Evolutionary conservation across 2,797 vertebrate species (phyloP).

Genomic region (Syngnathus rostellatus): DNA sequence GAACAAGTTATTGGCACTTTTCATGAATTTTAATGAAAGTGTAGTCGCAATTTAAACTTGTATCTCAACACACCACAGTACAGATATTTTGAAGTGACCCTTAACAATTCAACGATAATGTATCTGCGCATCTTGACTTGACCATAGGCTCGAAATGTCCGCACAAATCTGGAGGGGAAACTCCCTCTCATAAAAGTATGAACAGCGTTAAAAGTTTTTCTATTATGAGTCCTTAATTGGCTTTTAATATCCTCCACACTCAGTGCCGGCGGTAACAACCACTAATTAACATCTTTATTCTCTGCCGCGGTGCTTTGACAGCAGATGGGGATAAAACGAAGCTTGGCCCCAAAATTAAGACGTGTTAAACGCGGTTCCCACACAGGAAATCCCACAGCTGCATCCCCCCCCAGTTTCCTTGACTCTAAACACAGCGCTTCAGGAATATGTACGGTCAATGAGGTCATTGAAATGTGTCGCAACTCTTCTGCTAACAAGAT

Average conservation of each 20-base stretch:
- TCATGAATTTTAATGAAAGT: too few species aligned
- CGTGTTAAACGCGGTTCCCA: constrained; percentile 28
- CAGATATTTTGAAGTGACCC: too few species aligned
- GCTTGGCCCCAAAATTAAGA: constrained; percentile 2
- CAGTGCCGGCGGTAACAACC: constrained; percentile 15
- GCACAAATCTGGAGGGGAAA: not conserved
- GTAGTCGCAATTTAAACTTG: too few species aligned
- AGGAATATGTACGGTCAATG: constrained; percentile 19
- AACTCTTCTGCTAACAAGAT: constrained; percentile 16
- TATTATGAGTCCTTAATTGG: constrained; percentile 22
- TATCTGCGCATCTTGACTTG: too few species aligned
- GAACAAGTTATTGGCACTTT: too few species aligned
- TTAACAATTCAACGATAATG: too few species aligned
- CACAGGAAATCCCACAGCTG: constrained; percentile 32
- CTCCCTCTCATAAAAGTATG: not conserved
- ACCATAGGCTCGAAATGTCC: too few species aligned
- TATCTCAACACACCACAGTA: too few species aligned
- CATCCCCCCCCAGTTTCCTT: constrained; percentile 21
- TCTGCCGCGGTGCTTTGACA: constrained; percentile 15
- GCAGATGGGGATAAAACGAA: constrained; percentile 4
- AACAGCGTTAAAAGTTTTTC: constrained; percentile 6
- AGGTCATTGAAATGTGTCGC: constrained; percentile 6
- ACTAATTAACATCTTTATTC: constrained; percentile 41
- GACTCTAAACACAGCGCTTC: constrained; percentile 19
- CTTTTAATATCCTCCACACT: constrained; percentile 6